Conservation (phyloP, 2,113 vertebrate species). For the Misgurnus mizolepis region DNA sequence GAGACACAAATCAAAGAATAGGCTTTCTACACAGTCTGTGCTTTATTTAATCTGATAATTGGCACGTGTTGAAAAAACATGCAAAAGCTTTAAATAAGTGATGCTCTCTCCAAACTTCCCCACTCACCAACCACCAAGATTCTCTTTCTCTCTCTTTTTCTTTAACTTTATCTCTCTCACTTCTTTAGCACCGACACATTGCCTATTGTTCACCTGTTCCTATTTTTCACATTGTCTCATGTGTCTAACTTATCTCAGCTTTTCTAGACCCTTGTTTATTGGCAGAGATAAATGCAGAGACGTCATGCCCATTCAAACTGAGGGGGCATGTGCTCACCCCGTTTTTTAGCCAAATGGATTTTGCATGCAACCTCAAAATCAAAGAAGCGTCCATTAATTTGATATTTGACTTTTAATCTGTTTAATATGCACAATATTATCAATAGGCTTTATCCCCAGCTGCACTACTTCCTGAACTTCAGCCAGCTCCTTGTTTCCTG, state of each 20-base stretch:
- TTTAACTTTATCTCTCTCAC: neutral
- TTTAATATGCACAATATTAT: too few species aligned
- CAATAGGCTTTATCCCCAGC: too few species aligned
- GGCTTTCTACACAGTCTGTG: conserved; percentile 4
- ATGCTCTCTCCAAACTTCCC: conserved; percentile 30
- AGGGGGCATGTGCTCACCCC: too few species aligned
- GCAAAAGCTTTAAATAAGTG: conserved; percentile 55
- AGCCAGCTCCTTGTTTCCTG: too few species aligned
- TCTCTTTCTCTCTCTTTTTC: conserved; percentile 5
- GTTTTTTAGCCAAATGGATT: too few species aligned
- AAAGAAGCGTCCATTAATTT: too few species aligned
- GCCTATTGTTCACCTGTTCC: neutral
- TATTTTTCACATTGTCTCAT: neutral
- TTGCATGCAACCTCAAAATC: too few species aligned
- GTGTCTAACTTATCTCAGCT: conserved; percentile 11
- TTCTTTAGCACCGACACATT: too few species aligned
- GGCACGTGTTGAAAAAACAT: conserved; percentile 49
- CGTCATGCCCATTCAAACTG: too few species aligned
- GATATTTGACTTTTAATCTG: too few species aligned
- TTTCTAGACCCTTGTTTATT: neutral
- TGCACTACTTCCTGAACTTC: too few species aligned
- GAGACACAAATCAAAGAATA: conserved; percentile 69
- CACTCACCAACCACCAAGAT: neutral
- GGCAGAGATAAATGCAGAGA: neutral
- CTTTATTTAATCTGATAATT: conserved; percentile 39